A percentile compares a stretch with the other conserved stretches of the same genome.
phyloP scores from a whole-genome alignment of 2,797 vertebrate species.

The Tamandua tetradactyla region DNA sequence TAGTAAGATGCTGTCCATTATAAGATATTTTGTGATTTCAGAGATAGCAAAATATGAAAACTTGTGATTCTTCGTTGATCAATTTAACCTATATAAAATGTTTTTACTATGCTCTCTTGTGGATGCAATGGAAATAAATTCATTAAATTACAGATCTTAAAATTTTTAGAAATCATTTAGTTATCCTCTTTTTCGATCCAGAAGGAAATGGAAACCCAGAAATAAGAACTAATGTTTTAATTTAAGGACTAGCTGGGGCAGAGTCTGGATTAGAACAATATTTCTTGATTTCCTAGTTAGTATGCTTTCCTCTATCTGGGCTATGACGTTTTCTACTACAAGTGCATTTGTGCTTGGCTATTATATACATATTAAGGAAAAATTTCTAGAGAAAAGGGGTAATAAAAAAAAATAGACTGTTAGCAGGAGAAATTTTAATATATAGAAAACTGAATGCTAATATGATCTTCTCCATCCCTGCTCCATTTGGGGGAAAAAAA shows the following conservation, averaged over 20 bases:
- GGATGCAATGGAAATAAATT: constrained; percentile 15
- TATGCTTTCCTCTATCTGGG: neutral
- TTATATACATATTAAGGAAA: neutral
- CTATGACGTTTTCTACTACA: neutral
- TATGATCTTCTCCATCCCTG: neutral
- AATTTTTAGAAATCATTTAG: constrained; percentile 1
- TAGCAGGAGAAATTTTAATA: neutral
- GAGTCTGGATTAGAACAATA: neutral
- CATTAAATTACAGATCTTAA: neutral
- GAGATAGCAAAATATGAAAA: neutral
- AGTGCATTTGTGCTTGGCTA: neutral
- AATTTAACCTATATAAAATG: neutral
- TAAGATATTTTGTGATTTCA: neutral
- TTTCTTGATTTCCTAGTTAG: neutral
- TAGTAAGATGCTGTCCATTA: neutral
- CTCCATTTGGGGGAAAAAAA: neutral
- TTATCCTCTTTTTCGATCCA: neutral
- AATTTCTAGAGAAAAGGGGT: constrained; percentile 21
- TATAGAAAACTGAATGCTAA: neutral
- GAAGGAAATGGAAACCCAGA: neutral
- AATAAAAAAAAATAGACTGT: neutral
- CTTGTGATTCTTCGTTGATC: neutral
- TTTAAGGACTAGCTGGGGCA: neutral
- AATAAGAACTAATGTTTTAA: neutral
- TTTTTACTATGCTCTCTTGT: constrained; percentile 45